Conservation (phyloP, 2,888 invertebrate species). For the Macrosiphum euphorbiae region DNA sequence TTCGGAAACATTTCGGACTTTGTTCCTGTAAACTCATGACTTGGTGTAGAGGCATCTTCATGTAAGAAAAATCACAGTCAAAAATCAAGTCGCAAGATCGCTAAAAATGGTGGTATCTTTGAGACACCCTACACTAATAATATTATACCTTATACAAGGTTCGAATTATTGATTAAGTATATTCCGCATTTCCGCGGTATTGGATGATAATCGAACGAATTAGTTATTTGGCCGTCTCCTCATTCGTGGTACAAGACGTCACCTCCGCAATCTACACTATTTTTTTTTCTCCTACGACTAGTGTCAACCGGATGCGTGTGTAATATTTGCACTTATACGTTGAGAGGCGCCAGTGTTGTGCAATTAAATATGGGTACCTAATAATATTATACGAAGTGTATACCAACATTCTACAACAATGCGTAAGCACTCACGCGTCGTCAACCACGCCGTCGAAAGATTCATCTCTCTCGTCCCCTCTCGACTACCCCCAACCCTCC, state of each 20-base stretch:
- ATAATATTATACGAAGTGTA: not conserved
- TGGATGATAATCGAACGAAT: not conserved
- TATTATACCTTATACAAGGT: too few species aligned
- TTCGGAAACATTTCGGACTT: too few species aligned
- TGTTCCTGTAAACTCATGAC: too few species aligned
- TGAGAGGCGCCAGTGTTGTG: not conserved
- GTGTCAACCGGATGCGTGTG: not conserved
- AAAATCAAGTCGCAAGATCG: too few species aligned
- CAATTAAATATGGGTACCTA: not conserved
- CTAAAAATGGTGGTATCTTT: too few species aligned
- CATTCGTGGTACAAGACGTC: not conserved
- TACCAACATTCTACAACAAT: not conserved
- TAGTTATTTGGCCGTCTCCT: not conserved
- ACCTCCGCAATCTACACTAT: not conserved
- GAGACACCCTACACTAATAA: not conserved
- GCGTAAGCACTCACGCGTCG: not conserved
- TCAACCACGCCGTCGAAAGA: not conserved
- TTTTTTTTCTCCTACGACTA: not conserved
- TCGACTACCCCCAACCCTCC: not conserved
- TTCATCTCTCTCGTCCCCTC: conserved; percentile 18
- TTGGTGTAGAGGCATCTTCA: too few species aligned
- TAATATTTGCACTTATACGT: not conserved
- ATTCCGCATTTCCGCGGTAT: too few species aligned
- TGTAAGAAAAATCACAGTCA: too few species aligned
- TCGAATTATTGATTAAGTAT: too few species aligned